A percentile compares a stretch with the other conserved stretches of the same genome.
Evolutionary conservation across 2,888 invertebrate species (phyloP).

Genomic region (Strigamia maritima): DNA sequence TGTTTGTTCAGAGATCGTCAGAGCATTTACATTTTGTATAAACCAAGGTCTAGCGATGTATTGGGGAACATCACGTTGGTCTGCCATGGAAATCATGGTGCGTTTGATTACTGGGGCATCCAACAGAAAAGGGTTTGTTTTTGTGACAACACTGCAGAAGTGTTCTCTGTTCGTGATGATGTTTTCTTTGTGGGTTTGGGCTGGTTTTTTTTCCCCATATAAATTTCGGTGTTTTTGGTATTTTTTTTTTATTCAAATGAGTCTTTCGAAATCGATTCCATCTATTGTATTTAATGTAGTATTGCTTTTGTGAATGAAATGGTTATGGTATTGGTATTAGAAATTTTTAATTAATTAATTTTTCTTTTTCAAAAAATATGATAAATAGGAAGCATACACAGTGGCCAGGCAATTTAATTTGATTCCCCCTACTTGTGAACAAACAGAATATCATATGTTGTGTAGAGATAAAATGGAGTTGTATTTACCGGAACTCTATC

Average conservation of each 20-base stretch:
- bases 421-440: slow-evolving; percentile 92
- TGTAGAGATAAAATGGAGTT: slow-evolving; percentile 93
- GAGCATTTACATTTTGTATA: slow-evolving; percentile 92
- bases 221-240: neutral
- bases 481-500: slow-evolving; percentile 93
- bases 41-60: slow-evolving; percentile 96
- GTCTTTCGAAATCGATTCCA: too few relatives aligned
- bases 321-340: too few relatives aligned
- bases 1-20: slow-evolving; percentile 71
- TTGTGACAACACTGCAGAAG: neutral
- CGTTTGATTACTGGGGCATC: slow-evolving; percentile 23
- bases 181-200: slow-evolving; percentile 9
- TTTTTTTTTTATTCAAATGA: neutral
- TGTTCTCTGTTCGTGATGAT: slow-evolving; percentile 30
- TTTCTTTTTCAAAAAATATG: neutral
- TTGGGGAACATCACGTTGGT: slow-evolving; percentile 97
- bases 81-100: slow-evolving; percentile 86
- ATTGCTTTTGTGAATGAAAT: neutral
- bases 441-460: slow-evolving; percentile 96
- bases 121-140: slow-evolving; percentile 27
- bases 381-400: slow-evolving; percentile 76
- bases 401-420: slow-evolving; percentile 97
- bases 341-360: slow-evolving; percentile 27
- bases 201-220: neutral
- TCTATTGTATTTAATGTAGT: neutral